Evolutionary conservation across 2,797 vertebrate genomes (phyloP).

Genomic region (Chaetophractus vellerosus): DNA sequence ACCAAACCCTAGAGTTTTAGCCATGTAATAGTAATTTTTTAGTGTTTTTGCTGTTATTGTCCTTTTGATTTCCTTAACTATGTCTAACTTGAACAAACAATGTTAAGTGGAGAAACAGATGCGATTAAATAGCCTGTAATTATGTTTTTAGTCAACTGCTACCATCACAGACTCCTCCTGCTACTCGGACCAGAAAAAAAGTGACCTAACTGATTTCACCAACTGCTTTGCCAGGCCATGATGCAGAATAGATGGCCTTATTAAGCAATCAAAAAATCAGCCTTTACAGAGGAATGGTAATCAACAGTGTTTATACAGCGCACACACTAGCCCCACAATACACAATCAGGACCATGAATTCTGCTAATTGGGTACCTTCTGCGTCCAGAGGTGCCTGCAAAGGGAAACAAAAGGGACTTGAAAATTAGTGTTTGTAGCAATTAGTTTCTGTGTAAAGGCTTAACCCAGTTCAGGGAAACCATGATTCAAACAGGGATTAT

Average conservation of each 20-base stretch:
- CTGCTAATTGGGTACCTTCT: constrained; percentile 93
- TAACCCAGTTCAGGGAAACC: constrained; percentile 89
- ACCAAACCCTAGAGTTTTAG: constrained; percentile 90
- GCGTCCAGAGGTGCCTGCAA: constrained; percentile 91
- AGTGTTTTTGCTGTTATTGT: constrained; percentile 90
- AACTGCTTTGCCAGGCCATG: constrained; percentile 90
- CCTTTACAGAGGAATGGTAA: constrained; percentile 91
- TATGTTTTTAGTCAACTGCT: constrained; percentile 93
- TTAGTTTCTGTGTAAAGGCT: constrained; percentile 92
- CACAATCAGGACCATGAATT: constrained; percentile 93
- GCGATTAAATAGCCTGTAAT: constrained; percentile 94
- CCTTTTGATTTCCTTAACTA: constrained; percentile 96
- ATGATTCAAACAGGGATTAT: constrained; percentile 91
- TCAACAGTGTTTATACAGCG: constrained; percentile 92
- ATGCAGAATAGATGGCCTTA: constrained; percentile 91
- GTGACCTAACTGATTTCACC: constrained; percentile 92
- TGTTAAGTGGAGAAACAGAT: constrained; percentile 95
- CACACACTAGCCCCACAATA: constrained; percentile 91
- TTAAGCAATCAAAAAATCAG: constrained; percentile 92
- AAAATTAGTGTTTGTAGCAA: constrained; percentile 93
- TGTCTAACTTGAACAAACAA: constrained; percentile 95
- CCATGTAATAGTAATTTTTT: constrained; percentile 89
- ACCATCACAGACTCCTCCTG: constrained; percentile 90
- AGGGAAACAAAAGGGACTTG: constrained; percentile 91
- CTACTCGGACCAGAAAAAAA: constrained; percentile 91